A percentile compares a stretch with the other conserved stretches of the same genome.
phyloP scores from a whole-genome alignment of 2,113 vertebrate species.

The Lates calcarifer region DNA sequence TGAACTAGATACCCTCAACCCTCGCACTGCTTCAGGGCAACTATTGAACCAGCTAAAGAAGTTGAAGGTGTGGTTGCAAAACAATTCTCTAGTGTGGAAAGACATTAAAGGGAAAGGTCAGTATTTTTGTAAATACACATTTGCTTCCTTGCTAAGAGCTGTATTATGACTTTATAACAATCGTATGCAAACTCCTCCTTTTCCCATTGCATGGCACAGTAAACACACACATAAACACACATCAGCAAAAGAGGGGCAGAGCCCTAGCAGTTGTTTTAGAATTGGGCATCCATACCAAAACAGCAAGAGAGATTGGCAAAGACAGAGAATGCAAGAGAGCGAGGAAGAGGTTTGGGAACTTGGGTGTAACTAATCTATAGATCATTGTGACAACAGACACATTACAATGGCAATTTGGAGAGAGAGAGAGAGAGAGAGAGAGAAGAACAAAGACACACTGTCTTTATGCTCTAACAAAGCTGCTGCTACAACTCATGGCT shows the following conservation, averaged over 20 bases:
- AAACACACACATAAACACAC: slow-evolving; percentile 4
- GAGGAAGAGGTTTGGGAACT: not conserved
- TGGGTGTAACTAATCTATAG: slow-evolving; percentile 60
- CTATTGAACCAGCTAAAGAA: not conserved
- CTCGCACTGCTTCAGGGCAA: no score
- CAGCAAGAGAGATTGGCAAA: not conserved
- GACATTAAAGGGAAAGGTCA: not conserved
- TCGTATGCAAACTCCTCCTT: not conserved
- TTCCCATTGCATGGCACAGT: not conserved
- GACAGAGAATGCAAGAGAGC: not conserved
- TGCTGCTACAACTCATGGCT: slow-evolving; percentile 34
- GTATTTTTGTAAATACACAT: not conserved
- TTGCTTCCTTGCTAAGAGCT: not conserved
- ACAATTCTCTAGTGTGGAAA: not conserved
- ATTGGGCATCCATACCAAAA: not conserved
- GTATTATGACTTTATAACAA: not conserved
- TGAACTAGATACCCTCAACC: no score
- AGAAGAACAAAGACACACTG: slow-evolving; percentile 38
- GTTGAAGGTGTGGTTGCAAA: not conserved
- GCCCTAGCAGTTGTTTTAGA: slow-evolving; percentile 30
- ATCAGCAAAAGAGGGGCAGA: not conserved
- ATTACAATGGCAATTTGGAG: slow-evolving; percentile 9
- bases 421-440: not conserved
- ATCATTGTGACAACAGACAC: slow-evolving; percentile 54
- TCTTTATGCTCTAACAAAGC: slow-evolving; percentile 3